Evolutionary conservation across 2,888 invertebrate genomes (phyloP), one percentile per base, ranked within the genome.

Genomic region (Alentia gelatinosa): DNA sequence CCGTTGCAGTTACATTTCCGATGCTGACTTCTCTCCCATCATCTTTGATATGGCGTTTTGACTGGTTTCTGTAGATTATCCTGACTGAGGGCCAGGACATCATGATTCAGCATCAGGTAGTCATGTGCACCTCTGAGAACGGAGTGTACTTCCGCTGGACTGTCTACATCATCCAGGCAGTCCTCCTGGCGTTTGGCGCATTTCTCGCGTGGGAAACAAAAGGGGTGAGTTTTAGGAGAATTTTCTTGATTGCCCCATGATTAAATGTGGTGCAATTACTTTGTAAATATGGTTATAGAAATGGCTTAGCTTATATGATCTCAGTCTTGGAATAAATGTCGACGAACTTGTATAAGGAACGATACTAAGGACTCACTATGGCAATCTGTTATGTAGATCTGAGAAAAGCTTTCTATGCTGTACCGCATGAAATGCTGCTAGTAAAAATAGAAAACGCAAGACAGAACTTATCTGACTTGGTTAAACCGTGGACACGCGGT

Each of bases 121-220:
- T 86, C 33, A 40, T 50, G 19, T 92, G 92, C 75, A 75, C 75
- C 30, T 92, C 92, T 0, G 26, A 30, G 7, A 84, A 91, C 4
- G 83, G 91, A 74, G 63, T 91, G 19, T 91, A 92, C 89, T 92
- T 91, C 75, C 75, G 90, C 19, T 88, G 91, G 12, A 86, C 90
- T 3, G 42, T 92, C 33, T 92, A 91, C 42, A 88, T 75, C 12
- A 89, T 92, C 3, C 91, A 92, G 50, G 92, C 92, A 5, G 89
- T 92, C 42, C 90, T 92, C 1, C 83, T 92, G n/a, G 68, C 92
- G 33, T 79, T 92, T 86, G 92, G 92, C 0, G 91, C 92, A 15
- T 91, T 92, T 40, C 89, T 92, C 42, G 92, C 92, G 40, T 92
- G 92, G 92, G 92, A 92, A 40, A 92, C 92, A 7, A 83, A 91